Evolutionary conservation across 1,140 invertebrate species (phyloP).

Genomic region (Trichonephila clavata): DNA sequence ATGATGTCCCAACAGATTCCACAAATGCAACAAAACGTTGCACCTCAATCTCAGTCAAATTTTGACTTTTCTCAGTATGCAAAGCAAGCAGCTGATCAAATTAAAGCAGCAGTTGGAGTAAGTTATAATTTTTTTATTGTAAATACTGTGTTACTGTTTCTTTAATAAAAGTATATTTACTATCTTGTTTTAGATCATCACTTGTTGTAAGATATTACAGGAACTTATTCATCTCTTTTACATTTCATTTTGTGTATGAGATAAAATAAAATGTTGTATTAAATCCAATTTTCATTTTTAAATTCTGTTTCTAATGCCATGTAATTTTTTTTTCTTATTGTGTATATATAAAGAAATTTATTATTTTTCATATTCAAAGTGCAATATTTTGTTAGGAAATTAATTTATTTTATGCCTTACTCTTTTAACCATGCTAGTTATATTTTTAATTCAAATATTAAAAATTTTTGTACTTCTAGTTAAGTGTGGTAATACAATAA

Average conservation of each 20-base stretch:
- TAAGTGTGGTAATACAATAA: too few species aligned
- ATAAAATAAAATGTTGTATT: too few species aligned
- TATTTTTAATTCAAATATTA: too few species aligned
- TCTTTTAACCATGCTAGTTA: too few species aligned
- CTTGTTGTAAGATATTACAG: background rate
- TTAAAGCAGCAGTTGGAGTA: slow-evolving; percentile 84
- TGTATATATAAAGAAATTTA: too few species aligned
- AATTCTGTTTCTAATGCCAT: too few species aligned
- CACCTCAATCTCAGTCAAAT: slow-evolving; percentile 58
- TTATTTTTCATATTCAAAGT: too few species aligned
- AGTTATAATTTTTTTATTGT: slow-evolving; percentile 67
- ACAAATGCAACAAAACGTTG: slow-evolving; percentile 41
- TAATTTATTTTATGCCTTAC: too few species aligned
- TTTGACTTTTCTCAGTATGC: slow-evolving; percentile 80
- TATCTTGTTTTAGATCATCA: background rate
- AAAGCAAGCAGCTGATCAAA: slow-evolving; percentile 85
- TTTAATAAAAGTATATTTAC: background rate
- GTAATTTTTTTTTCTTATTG: too few species aligned
- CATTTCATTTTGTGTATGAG: background rate
- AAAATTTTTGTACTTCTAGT: too few species aligned
- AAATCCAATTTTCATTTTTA: too few species aligned
- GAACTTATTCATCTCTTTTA: background rate
- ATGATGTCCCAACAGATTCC: slow-evolving; percentile 66
- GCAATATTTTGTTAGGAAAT: too few species aligned
- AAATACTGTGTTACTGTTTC: background rate